A percentile compares a stretch with the other conserved stretches of the same genome.
Conservation (phyloP, 2,113 vertebrate species). For the Podocnemis expansa region DNA sequence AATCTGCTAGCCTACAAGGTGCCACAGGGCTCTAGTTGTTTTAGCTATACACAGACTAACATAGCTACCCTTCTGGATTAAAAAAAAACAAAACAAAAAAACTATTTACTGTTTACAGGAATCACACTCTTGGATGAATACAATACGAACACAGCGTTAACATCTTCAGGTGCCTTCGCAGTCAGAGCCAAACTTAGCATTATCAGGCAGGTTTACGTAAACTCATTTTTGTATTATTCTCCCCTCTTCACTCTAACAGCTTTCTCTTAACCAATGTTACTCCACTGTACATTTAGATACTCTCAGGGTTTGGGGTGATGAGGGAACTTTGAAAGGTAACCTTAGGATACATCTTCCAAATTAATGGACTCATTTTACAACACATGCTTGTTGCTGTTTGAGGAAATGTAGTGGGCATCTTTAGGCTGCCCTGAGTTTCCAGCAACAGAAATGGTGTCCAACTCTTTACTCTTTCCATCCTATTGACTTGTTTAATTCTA, state of each 20-base stretch:
- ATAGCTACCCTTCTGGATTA: too few species aligned
- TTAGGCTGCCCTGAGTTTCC: background rate
- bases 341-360: background rate
- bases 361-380: background rate
- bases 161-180: background rate
- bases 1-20: too few species aligned
- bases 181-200: background rate
- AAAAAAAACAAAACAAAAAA: too few species aligned
- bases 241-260: background rate
- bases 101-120: background rate
- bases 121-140: background rate
- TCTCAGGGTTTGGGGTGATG: background rate
- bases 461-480: background rate
- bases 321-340: background rate
- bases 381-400: background rate
- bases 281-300: background rate
- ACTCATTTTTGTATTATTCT: background rate
- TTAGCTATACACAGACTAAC: too few species aligned
- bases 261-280: background rate
- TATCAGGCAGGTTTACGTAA: background rate
- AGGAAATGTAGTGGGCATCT: background rate
- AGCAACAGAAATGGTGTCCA: background rate
- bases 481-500: slow-evolving; percentile 9
- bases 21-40: too few species aligned
- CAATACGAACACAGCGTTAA: background rate